Evolutionary conservation across 2,888 invertebrate genomes (phyloP).

Genomic region (Agrenia bidenticulata): DNA sequence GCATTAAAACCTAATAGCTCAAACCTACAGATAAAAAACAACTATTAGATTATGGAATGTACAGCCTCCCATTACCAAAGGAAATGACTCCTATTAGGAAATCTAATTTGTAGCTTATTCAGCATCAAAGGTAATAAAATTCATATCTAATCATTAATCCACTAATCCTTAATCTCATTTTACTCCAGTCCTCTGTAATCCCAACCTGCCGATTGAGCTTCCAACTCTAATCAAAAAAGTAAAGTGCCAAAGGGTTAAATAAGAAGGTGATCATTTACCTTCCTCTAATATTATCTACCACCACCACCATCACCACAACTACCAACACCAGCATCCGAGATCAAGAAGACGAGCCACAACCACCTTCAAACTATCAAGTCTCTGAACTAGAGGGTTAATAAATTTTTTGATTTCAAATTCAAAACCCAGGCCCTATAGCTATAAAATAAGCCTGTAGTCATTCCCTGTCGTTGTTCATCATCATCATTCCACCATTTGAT

Average conservation of each 20-base stretch:
- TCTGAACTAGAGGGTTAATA: no score
- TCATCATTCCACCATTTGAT: slow-evolving; percentile 1
- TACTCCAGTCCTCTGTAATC: neutral
- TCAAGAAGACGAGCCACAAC: no score
- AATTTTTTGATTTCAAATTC: no score
- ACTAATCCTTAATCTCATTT: neutral
- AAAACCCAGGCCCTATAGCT: neutral
- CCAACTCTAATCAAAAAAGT: slow-evolving; percentile 9
- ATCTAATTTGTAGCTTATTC: slow-evolving; percentile 6
- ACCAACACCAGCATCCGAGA: no score
- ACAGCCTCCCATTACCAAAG: neutral
- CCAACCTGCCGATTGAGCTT: slow-evolving; percentile 1
- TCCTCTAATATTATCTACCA: neutral
- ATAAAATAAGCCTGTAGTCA: slow-evolving; percentile 4
- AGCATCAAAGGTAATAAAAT: slow-evolving; percentile 1
- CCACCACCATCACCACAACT: neutral
- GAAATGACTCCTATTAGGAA: slow-evolving; percentile 6
- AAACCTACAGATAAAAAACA: no score
- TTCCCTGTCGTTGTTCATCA: slow-evolving; percentile 4
- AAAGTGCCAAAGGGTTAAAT: slow-evolving; percentile 17
- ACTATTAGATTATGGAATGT: no score
- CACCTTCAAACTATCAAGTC: no score
- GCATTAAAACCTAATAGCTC: no score
- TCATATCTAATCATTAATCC: slow-evolving; percentile 4
- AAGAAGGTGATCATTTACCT: slow-evolving; percentile 9